Percentiles rank a stretch among this genome's conserved stretches.
Evolutionary conservation across 2,888 invertebrate species (phyloP).

Genomic region (Stenolophus ochropezus): DNA sequence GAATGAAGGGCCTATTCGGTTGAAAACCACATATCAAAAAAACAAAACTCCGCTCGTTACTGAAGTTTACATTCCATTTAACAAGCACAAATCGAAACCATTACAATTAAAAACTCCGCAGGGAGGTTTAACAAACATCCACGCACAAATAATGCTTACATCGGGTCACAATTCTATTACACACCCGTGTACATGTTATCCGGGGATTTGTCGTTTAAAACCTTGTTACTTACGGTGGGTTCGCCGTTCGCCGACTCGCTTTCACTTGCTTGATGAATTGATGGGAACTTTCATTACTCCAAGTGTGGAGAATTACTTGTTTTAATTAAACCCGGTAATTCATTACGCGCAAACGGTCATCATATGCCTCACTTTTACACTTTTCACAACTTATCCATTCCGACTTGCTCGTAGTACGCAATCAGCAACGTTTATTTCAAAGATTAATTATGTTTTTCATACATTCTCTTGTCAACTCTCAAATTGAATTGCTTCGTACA

Average conservation of each 20-base stretch:
- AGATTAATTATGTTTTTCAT: too few relatives aligned
- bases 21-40: conserved; percentile 1
- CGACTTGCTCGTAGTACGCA: too few relatives aligned
- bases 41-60: conserved; percentile 22
- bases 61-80: conserved; percentile 27
- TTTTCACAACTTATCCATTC: background rate
- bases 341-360: background rate
- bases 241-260: background rate
- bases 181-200: background rate
- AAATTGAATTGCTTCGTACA: too few relatives aligned
- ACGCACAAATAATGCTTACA: background rate
- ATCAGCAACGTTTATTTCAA: too few relatives aligned
- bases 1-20: background rate
- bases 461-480: too few relatives aligned
- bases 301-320: background rate
- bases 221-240: background rate
- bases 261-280: conserved; percentile 3
- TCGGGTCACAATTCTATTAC: background rate
- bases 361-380: background rate
- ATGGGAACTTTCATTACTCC: background rate
- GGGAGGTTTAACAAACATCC: conserved; percentile 11
- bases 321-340: background rate
- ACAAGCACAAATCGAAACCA: conserved; percentile 35
- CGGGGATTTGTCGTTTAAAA: background rate
- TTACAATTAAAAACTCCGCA: conserved; percentile 31